Percentiles rank a stretch among this genome's conserved stretches.
These are phyloP conservation scores for Andrena minutula DNA, from an alignment of 2,888 invertebrate genomes.

Conservation along the genomic window DNA sequence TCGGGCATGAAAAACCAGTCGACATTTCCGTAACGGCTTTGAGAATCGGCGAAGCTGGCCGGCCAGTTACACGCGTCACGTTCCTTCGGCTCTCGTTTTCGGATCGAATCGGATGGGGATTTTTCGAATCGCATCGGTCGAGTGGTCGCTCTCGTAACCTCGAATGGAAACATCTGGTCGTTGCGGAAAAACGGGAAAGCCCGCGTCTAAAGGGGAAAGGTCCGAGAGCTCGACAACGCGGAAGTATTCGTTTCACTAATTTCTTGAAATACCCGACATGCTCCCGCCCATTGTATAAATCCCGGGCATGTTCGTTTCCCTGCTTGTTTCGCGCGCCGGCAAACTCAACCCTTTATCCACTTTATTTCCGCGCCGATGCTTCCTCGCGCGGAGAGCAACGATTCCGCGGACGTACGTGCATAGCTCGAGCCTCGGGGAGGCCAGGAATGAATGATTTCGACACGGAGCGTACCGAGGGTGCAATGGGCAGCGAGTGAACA, in stretches of 20 bases:
- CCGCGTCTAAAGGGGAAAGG: no score
- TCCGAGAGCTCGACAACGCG: background rate
- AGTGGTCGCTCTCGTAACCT: background rate
- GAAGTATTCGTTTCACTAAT: conserved; percentile 11
- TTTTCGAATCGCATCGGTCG: conserved; percentile 6
- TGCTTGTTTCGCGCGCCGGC: conserved; percentile 4
- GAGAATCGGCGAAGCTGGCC: conserved; percentile 8
- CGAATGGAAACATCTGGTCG: background rate
- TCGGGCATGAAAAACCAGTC: conserved; percentile 25
- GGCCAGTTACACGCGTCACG: conserved; percentile 37
- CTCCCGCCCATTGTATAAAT: no score
- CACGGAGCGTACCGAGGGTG: background rate
- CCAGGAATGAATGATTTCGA: conserved; percentile 25
- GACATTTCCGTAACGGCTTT: conserved; percentile 23
- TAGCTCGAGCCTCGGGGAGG: conserved; percentile 6
- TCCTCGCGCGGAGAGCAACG: background rate
- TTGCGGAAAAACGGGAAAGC: background rate
- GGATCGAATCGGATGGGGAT: conserved; percentile 3
- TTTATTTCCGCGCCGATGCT: conserved; percentile 25
- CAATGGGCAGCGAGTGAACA: conserved; percentile 10
- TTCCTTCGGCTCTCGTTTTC: background rate
- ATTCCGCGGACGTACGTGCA: conserved; percentile 3
- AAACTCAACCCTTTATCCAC: conserved; percentile 29
- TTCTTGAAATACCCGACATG: background rate
- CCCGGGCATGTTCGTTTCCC: background rate